Percentiles rank a stretch among this genome's conserved stretches.
Conservation (phyloP, 37 sponge, comb jelly and placozoan species). For the Crambe crambe region DNA sequence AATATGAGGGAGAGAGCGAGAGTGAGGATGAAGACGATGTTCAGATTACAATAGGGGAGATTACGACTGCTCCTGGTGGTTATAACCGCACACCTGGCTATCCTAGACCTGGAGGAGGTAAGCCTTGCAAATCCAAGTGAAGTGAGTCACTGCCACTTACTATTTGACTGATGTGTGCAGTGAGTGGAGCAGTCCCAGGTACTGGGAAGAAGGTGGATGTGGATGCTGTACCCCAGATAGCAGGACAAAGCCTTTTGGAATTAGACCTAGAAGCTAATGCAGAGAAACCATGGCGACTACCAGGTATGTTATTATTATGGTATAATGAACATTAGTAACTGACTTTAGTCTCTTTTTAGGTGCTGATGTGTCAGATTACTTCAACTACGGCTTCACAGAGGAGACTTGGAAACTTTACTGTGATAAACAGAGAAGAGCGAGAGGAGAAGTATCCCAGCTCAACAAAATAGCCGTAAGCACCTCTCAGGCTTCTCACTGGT, state of each 20-base stretch:
- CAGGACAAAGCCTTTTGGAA: slow-evolving; percentile 85
- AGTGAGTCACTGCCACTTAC: no score
- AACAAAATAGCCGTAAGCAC: slow-evolving; percentile 60
- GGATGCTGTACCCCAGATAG: slow-evolving; percentile 84
- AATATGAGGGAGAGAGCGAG: slow-evolving; percentile 30
- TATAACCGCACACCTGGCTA: slow-evolving; percentile 20
- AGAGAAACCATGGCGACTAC: slow-evolving; percentile 97
- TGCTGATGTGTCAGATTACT: slow-evolving; percentile 98
- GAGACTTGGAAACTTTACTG: slow-evolving; percentile 96
- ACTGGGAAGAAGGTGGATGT: slow-evolving; percentile 82
- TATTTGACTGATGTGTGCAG: no score
- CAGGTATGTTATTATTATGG: slow-evolving; percentile 70
- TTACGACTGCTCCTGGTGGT: slow-evolving; percentile 24
- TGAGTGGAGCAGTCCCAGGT: slow-evolving; percentile 4
- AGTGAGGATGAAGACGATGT: slow-evolving; percentile 88
- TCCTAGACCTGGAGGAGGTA: no score
- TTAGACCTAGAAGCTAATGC: slow-evolving; percentile 77
- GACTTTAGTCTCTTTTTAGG: slow-evolving; percentile 44
- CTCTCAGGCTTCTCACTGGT: not conserved
- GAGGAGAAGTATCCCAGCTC: slow-evolving; percentile 56
- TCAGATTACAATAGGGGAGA: slow-evolving; percentile 87
- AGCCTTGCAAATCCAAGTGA: no score
- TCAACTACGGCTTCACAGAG: slow-evolving; percentile 99
- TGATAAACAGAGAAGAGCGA: slow-evolving; percentile 87
- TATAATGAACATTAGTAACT: not conserved